phyloP scores from a whole-genome alignment of 2,888 invertebrate genomes.

The Caenorhabditis angaria region DNA sequence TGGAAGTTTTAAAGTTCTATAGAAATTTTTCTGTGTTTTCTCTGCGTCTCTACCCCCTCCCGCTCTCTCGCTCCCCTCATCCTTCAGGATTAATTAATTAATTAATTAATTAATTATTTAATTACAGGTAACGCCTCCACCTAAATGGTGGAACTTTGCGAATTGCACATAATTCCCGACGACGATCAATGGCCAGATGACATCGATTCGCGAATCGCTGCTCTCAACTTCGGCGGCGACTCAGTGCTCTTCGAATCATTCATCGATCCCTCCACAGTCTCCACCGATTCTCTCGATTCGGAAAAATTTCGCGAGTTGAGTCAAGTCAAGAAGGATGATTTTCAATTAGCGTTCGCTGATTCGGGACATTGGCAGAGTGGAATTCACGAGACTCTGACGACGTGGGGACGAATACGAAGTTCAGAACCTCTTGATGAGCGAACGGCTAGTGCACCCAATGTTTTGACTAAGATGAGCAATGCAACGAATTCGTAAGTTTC shows the following conservation, averaged over 20 bases:
- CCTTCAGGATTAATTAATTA: no score
- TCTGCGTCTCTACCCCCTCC: no score
- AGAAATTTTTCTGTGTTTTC: no score
- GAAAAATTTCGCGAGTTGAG: conserved; percentile 60
- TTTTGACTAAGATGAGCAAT: conserved; percentile 2
- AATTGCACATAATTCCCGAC: conserved; percentile 50
- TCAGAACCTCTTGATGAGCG: conserved; percentile 59
- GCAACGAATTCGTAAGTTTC: not conserved
- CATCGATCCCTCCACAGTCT: conserved; percentile 51
- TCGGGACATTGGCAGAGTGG: conserved; percentile 67
- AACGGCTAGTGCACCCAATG: conserved; percentile 54
- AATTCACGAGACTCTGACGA: conserved; percentile 60
- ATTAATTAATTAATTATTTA: not conserved
- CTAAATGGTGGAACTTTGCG: conserved; percentile 55
- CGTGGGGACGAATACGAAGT: conserved; percentile 71
- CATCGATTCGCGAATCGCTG: conserved; percentile 71
- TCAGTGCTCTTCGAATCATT: conserved; percentile 37
- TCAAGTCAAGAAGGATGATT: conserved; percentile 64
- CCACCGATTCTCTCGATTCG: conserved; percentile 70
- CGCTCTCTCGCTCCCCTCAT: no score
- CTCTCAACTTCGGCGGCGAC: conserved; percentile 69
- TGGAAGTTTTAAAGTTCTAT: no score
- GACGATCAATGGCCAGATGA: conserved; percentile 64
- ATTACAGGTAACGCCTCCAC: not conserved
- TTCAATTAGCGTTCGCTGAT: conserved; percentile 71